Base-by-base conservation (phyloP, 1,140 invertebrate species). In the Trichogramma pretiosum region DNA sequence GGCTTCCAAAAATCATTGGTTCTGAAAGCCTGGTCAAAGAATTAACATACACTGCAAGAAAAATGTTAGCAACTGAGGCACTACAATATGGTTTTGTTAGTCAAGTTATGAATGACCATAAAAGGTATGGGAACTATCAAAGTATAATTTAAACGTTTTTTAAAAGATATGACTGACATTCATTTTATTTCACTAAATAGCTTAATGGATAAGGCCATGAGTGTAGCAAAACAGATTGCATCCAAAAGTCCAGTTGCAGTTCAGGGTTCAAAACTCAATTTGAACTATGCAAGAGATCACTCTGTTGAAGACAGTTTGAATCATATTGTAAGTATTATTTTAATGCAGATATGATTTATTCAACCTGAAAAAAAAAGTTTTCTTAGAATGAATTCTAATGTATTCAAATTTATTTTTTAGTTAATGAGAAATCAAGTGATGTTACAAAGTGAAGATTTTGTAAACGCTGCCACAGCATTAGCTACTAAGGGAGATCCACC, bases 161-260 rank as follows among this genome's bases (percentile, higher is more conserved):
- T n/a, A n/a, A n/a, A n/a, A n/a, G n/a, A n/a, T n/a, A n/a, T n/a
- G n/a, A n/a, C n/a, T n/a, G n/a, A n/a, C n/a, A n/a, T n/a, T n/a
- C n/a, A n/a, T 40, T 35, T 49, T 42, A 50, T 45, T 56, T 56
- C 69, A 72, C n/a, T n/a, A n/a, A n/a, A 41, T 54, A 84, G 83
- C 43, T 67, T 90, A 68, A 58, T 96, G 9, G 70, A 77, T 26
- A 77, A 74, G 44, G 84, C 87, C 0, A 43, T 93, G 1, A 74
- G 81, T 22, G 46, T 91, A 43, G 94, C 92, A 19, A 75, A 78
- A 57, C 55, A 72, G 32, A 96, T 98, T 55, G 88, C 93, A 11
- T 62, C 59, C n/a, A 93, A 93, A 70, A 95, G 91, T 75, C 95
- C 95, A 8, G 83, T 98, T 21, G 94, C 93, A 3, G 84, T 98